phyloP scores from a whole-genome alignment of 2,888 invertebrate genomes.

The Latheticus oryzae region DNA sequence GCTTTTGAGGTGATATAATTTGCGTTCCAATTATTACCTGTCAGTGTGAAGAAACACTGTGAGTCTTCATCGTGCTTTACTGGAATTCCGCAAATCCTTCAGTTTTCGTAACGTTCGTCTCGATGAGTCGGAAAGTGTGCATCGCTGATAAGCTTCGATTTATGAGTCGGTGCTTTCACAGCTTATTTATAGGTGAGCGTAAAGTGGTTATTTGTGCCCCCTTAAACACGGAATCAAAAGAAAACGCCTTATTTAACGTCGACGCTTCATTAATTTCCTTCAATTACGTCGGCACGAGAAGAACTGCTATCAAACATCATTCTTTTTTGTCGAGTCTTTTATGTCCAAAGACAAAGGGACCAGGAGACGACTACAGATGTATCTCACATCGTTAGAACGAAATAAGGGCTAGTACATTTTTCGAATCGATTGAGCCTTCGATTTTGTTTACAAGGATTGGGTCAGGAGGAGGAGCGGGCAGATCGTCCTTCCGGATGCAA shows the following conservation, averaged over 20 bases:
- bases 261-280: constrained; percentile 41
- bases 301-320: constrained; percentile 37
- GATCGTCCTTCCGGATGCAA: constrained; percentile 29
- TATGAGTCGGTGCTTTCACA: constrained; percentile 22
- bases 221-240: constrained; percentile 21
- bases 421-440: constrained; percentile 53
- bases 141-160: constrained; percentile 32
- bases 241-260: constrained; percentile 38
- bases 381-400: constrained; percentile 29
- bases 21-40: too few species aligned
- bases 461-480: constrained; percentile 1
- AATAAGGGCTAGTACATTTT: constrained; percentile 30
- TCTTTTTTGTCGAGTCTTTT: constrained; percentile 26
- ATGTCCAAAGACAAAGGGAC: constrained; percentile 29
- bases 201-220: constrained; percentile 27
- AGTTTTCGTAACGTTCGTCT: constrained; percentile 5
- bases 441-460: constrained; percentile 53
- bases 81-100: constrained; percentile 21
- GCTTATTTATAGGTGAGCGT: constrained; percentile 30
- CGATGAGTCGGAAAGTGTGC: constrained; percentile 26
- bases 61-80: constrained; percentile 5
- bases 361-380: constrained; percentile 25
- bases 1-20: too few species aligned
- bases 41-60: not conserved
- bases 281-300: constrained; percentile 34